Conservation (phyloP, 2,888 invertebrate species). For the Spisula solida region DNA sequence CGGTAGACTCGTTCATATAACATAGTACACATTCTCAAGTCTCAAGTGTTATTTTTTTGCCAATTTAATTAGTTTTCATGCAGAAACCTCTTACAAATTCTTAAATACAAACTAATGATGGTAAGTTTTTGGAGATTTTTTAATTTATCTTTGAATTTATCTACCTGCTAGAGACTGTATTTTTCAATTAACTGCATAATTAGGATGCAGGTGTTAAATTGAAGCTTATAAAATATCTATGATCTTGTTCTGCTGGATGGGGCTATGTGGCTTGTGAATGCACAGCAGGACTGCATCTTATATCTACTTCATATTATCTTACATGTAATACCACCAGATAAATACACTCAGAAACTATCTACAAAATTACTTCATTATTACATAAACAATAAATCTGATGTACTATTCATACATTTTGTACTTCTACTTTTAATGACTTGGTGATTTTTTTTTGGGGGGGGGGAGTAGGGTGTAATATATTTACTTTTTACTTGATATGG, state of each 20-base stretch:
- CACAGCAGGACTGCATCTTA: background rate
- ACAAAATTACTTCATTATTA: slow-evolving; percentile 20
- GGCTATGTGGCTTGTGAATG: slow-evolving; percentile 15
- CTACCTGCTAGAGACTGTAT: slow-evolving; percentile 32
- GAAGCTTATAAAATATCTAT: slow-evolving; percentile 42
- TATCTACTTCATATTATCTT: slow-evolving; percentile 22
- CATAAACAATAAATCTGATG: slow-evolving; percentile 27
- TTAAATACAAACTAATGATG: slow-evolving; percentile 38
- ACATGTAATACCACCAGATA: background rate
- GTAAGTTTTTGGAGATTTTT: slow-evolving; percentile 32
- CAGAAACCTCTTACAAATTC: slow-evolving; percentile 39
- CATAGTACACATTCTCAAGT: background rate
- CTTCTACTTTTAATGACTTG: background rate
- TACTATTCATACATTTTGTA: background rate
- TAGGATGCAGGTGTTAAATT: slow-evolving; percentile 61
- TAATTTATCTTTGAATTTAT: slow-evolving; percentile 39
- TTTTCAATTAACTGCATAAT: slow-evolving; percentile 55
- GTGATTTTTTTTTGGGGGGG: background rate
- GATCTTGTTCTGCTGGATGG: background rate
- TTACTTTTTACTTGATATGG: background rate
- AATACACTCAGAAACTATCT: background rate
- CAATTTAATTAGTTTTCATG: slow-evolving; percentile 33
- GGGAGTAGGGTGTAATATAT: no score
- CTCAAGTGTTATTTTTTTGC: slow-evolving; percentile 21
- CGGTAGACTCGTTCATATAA: background rate